Evolutionary conservation across 2,797 vertebrate species (phyloP).

Genomic region (Ficedula albicollis): DNA sequence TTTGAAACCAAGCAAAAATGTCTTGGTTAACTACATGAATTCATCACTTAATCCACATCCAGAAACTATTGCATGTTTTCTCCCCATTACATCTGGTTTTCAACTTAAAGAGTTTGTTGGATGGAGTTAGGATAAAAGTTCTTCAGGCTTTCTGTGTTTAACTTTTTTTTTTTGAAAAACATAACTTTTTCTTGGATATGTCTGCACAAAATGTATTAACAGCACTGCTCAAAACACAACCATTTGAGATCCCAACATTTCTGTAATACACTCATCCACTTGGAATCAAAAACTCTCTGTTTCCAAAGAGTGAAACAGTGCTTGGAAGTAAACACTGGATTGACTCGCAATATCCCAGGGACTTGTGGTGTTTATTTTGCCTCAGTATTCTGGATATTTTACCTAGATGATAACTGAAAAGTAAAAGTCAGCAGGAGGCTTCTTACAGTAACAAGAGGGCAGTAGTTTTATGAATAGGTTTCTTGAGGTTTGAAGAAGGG

Average conservation of each 20-base stretch:
- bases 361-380: neutral
- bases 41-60: neutral
- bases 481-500: neutral
- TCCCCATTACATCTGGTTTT: neutral
- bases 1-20: neutral
- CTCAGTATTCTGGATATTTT: neutral
- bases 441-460: neutral
- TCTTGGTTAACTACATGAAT: neutral
- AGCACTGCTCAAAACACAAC: neutral
- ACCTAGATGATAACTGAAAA: neutral
- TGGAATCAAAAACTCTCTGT: neutral
- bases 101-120: neutral
- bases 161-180: neutral
- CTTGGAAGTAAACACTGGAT: neutral
- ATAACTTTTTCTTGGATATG: neutral
- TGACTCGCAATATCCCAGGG: rapidly evolving
- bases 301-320: neutral
- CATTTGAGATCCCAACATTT: neutral
- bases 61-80: neutral
- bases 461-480: neutral
- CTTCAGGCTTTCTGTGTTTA: neutral
- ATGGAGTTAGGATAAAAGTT: neutral
- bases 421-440: neutral
- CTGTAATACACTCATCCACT: neutral
- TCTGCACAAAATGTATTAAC: neutral